Evolutionary conservation across 2,797 vertebrate genomes (phyloP).

Genomic region (Psittacula derbiana): DNA sequence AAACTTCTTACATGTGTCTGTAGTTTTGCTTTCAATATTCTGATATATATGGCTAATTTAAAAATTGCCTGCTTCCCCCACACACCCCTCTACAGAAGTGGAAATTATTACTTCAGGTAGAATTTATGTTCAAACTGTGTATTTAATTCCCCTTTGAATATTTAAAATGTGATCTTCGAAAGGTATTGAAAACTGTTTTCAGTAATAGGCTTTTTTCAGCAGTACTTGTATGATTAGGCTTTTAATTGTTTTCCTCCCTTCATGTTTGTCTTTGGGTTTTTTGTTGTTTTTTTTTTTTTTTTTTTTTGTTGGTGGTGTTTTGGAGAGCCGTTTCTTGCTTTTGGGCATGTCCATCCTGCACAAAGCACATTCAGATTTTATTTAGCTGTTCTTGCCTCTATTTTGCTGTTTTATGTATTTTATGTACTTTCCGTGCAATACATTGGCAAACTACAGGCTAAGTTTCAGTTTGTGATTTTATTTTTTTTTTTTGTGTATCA

Average conservation of each 20-base stretch:
- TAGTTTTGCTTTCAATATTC: neutral
- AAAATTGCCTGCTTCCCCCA: neutral
- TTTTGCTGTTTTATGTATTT: conserved; percentile 1
- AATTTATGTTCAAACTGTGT: neutral
- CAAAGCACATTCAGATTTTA: neutral
- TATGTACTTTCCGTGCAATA: neutral
- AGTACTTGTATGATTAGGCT: neutral
- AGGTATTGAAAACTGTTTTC: neutral
- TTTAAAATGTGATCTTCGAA: neutral
- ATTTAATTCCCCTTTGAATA: neutral
- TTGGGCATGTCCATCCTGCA: accelerated
- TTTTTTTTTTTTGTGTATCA: neutral
- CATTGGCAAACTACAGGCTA: neutral
- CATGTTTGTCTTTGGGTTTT: neutral
- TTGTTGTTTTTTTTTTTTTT: too few species aligned
- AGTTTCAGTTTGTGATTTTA: neutral
- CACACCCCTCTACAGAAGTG: neutral
- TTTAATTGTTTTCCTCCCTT: neutral
- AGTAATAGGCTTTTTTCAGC: neutral
- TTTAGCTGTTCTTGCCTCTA: neutral
- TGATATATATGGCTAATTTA: neutral
- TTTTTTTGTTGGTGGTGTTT: neutral
- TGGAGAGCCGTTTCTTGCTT: neutral
- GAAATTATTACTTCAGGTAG: neutral
- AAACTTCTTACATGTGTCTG: neutral